These are phyloP conservation scores for Drosophila emarginata DNA, from an alignment of 2,888 invertebrate species.

Conservation along the genomic window DNA sequence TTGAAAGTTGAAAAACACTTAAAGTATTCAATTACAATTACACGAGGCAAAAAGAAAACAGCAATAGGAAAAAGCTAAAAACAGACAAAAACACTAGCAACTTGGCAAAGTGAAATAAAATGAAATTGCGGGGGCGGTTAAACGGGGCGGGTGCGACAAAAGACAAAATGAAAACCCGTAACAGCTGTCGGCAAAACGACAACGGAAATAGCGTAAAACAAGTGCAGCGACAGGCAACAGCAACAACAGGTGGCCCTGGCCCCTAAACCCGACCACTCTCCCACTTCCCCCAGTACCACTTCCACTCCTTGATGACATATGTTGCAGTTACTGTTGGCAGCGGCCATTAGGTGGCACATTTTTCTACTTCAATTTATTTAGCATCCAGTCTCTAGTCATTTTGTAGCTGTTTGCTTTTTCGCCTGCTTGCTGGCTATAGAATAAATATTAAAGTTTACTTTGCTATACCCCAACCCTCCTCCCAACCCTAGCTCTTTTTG, in stretches of 20 bases:
- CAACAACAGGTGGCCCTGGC: conserved; percentile 63
- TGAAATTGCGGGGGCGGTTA: conserved; percentile 48
- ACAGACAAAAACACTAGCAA: conserved; percentile 36
- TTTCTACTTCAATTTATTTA: conserved; percentile 57
- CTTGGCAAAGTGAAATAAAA: conserved; percentile 51
- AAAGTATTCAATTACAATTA: conserved; percentile 72
- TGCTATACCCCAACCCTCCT: background rate
- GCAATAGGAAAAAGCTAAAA: conserved; percentile 18
- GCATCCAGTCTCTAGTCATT: conserved; percentile 30
- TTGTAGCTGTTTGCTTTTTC: conserved; percentile 24
- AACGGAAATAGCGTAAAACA: conserved; percentile 19
- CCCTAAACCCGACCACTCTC: background rate
- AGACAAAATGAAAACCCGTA: conserved; percentile 45
- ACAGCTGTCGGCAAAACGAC: conserved; percentile 36
- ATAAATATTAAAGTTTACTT: conserved; percentile 62
- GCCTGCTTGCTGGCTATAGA: conserved; percentile 58
- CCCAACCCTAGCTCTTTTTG: background rate
- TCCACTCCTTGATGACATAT: conserved; percentile 24
- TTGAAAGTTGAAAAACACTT: conserved; percentile 62
- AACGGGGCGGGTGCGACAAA: background rate
- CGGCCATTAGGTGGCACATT: conserved; percentile 54
- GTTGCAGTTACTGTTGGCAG: conserved; percentile 30
- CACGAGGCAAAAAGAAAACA: conserved; percentile 54
- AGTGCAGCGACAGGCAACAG: conserved; percentile 27
- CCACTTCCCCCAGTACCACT: background rate